Evolutionary conservation across 2,888 invertebrate species (phyloP).

Genomic region (Agonum fuliginosum): DNA sequence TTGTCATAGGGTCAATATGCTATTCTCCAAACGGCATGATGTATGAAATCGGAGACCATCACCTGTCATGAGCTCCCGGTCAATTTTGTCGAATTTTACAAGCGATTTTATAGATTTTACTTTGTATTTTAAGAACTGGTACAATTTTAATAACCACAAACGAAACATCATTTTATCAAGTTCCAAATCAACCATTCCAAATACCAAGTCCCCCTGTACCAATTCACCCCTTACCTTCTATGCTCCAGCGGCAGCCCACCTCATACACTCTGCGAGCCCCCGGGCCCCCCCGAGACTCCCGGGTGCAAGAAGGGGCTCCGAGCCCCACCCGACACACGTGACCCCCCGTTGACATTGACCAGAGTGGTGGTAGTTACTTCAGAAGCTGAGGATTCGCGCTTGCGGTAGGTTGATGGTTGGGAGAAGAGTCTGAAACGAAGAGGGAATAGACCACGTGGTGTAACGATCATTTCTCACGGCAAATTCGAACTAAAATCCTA

Average conservation of each 20-base stretch:
- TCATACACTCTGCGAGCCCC: conserved; percentile 66
- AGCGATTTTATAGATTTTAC: too few relatives aligned
- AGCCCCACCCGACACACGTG: conserved; percentile 66
- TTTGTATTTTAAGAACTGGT: too few relatives aligned
- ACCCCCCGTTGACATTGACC: conserved; percentile 74
- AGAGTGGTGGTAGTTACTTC: conserved; percentile 88
- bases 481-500: too few relatives aligned
- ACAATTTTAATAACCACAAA: too few relatives aligned
- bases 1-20: too few relatives aligned
- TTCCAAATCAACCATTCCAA: neutral
- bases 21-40: too few relatives aligned
- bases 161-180: too few relatives aligned
- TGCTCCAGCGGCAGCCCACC: conserved; percentile 21
- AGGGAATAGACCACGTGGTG: too few relatives aligned
- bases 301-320: conserved; percentile 63
- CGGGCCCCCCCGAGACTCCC: conserved; percentile 65
- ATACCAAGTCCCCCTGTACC: neutral
- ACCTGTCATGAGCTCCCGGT: too few relatives aligned
- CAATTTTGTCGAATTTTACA: too few relatives aligned
- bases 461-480: too few relatives aligned
- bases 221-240: neutral
- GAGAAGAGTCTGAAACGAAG: conserved; percentile 80
- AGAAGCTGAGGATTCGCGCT: conserved; percentile 86
- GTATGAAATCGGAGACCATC: too few relatives aligned
- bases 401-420: conserved; percentile 81